A percentile compares a stretch with the other conserved stretches of the same genome.
These are phyloP conservation scores for Barnardius zonarius DNA, from an alignment of 2,113 vertebrate genomes.

Conservation along the genomic window DNA sequence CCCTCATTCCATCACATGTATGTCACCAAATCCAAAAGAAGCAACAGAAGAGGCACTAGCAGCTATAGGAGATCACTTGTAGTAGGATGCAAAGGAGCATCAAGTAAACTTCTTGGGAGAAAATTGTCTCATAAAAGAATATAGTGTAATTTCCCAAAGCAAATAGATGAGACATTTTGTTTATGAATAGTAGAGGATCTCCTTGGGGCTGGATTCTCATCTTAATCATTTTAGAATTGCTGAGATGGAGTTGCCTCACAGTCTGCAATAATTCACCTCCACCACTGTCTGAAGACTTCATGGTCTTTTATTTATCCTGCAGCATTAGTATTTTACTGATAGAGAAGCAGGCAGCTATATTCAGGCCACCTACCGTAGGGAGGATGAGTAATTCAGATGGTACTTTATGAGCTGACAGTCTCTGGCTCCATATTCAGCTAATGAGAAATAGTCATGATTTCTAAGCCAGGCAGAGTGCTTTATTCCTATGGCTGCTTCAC, in stretches of 20 bases:
- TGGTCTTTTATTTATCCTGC: not conserved
- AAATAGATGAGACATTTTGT: not conserved
- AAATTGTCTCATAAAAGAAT: not conserved
- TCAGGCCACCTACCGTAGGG: not conserved
- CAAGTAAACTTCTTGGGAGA: not conserved
- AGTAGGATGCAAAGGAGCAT: not conserved
- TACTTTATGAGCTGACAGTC: not conserved
- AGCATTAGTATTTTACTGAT: not conserved
- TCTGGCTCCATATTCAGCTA: not conserved
- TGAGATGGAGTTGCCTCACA: not conserved
- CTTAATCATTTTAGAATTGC: not conserved
- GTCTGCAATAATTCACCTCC: not conserved
- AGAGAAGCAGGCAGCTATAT: not conserved
- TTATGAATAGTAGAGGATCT: not conserved
- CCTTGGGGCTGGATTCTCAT: not conserved
- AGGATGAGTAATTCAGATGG: not conserved
- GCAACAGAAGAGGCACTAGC: not conserved
- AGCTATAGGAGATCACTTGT: not conserved
- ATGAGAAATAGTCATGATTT: conserved; percentile 4
- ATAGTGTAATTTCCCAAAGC: not conserved
- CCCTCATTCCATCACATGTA: not conserved
- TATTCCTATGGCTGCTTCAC: not conserved
- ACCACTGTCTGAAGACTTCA: not conserved
- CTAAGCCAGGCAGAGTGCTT: not conserved
- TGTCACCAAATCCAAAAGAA: not conserved